These are phyloP conservation scores for Machimus atricapillus DNA, from an alignment of 2,888 invertebrate genomes.

Conservation along the genomic window DNA sequence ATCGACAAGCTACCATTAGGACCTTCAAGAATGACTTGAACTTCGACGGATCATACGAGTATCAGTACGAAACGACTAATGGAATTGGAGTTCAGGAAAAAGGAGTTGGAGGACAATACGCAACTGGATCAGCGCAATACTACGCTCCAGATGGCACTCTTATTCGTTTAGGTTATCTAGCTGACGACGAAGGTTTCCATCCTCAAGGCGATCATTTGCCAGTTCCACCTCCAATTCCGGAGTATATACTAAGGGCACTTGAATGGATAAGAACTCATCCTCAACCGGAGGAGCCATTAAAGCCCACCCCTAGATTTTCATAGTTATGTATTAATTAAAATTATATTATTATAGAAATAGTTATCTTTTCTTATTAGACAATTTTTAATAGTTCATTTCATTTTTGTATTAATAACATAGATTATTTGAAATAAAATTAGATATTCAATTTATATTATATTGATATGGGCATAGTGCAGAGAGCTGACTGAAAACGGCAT, in stretches of 20 bases:
- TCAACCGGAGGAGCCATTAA: constrained; percentile 39
- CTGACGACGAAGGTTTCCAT: constrained; percentile 57
- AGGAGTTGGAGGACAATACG: constrained; percentile 66
- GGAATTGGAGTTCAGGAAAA: constrained; percentile 68
- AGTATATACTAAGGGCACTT: constrained; percentile 52
- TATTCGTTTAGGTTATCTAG: constrained; percentile 52
- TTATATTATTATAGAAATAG: neutral
- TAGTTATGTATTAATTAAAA: neutral
- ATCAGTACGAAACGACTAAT: constrained; percentile 67
- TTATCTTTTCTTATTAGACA: neutral
- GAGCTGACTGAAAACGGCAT: neutral
- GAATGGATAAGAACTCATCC: constrained; percentile 58
- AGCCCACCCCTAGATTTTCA: neutral
- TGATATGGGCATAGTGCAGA: neutral
- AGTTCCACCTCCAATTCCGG: constrained; percentile 57
- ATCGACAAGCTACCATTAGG: neutral
- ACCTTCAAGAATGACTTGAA: constrained; percentile 42
- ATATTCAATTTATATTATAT: neutral
- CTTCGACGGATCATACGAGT: constrained; percentile 63
- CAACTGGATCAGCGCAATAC: constrained; percentile 63
- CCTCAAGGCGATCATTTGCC: constrained; percentile 55
- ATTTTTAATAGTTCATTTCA: no score
- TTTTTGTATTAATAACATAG: no score
- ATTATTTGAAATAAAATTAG: no score
- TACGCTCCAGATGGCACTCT: constrained; percentile 56